A percentile compares a stretch with the other conserved stretches of the same genome.
Conservation (phyloP, 2,113 vertebrate genomes). For the Carassius carassius region DNA sequence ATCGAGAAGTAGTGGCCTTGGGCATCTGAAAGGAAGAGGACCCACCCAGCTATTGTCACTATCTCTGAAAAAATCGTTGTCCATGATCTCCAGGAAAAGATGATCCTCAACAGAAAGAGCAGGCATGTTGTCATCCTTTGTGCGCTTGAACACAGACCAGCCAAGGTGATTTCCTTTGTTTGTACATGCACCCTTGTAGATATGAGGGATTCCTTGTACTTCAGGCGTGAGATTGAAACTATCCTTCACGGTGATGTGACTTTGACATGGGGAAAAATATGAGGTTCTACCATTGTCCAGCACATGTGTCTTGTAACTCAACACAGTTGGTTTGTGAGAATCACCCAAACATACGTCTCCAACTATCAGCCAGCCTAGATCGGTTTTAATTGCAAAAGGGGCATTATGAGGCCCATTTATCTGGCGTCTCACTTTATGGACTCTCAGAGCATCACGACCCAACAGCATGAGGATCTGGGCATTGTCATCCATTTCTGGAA, state of each 20-base stretch:
- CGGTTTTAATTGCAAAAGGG: background rate
- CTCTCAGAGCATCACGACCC: background rate
- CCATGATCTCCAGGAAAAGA: background rate
- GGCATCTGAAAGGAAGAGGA: background rate
- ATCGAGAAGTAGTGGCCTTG: background rate
- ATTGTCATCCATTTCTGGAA: too few species aligned
- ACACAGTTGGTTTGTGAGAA: background rate
- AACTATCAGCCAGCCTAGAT: background rate
- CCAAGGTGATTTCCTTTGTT: background rate
- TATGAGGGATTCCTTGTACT: too few species aligned
- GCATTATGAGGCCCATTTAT: too few species aligned
- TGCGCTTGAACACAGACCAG: background rate
- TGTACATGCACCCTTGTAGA: background rate
- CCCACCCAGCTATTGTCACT: background rate
- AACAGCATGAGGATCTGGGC: background rate
- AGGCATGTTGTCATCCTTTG: background rate
- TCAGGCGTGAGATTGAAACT: too few species aligned
- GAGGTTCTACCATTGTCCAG: background rate
- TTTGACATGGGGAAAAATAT: background rate
- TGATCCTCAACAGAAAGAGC: background rate
- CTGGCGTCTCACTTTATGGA: background rate
- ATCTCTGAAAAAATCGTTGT: background rate
- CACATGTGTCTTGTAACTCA: constrained; percentile 12
- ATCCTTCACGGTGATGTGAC: too few species aligned
- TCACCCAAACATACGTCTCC: background rate